Conservation (phyloP, 2,113 vertebrate genomes). For the Sprattus sprattus region DNA sequence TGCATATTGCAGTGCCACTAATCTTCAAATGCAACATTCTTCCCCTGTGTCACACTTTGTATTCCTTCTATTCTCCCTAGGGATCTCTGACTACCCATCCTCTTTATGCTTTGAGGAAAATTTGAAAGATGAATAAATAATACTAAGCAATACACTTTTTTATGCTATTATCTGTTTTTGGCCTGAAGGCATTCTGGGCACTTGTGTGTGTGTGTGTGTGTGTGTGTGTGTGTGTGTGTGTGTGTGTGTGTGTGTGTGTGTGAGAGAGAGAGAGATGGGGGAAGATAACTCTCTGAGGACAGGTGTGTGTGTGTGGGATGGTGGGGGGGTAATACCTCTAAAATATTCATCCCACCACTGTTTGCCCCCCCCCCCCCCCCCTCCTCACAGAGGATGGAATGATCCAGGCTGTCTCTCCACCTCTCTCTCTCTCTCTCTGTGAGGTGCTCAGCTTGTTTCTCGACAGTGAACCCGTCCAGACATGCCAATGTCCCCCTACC, state of each 20-base stretch:
- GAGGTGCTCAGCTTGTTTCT: conserved; percentile 37
- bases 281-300: conserved; percentile 1
- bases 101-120: conserved; percentile 69
- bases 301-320: conserved; percentile 1
- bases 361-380: conserved; percentile 17
- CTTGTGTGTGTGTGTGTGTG: conserved; percentile 22
- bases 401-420: conserved; percentile 32
- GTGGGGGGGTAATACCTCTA: conserved; percentile 39
- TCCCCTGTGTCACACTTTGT: conserved; percentile 4
- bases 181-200: conserved; percentile 30
- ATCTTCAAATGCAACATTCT: conserved; percentile 56
- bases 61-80: conserved; percentile 33
- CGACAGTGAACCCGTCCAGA: background rate
- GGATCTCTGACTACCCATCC: conserved; percentile 63
- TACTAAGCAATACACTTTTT: conserved; percentile 49
- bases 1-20: conserved; percentile 48
- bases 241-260: conserved; percentile 16
- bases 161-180: conserved; percentile 61
- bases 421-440: background rate
- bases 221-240: conserved; percentile 25
- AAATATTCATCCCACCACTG: conserved; percentile 45
- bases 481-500: no score
- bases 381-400: conserved; percentile 30
- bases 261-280: conserved; percentile 27
- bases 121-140: conserved; percentile 55